phyloP scores from a whole-genome alignment of 2,797 vertebrate genomes.

The Apogon talboti region DNA sequence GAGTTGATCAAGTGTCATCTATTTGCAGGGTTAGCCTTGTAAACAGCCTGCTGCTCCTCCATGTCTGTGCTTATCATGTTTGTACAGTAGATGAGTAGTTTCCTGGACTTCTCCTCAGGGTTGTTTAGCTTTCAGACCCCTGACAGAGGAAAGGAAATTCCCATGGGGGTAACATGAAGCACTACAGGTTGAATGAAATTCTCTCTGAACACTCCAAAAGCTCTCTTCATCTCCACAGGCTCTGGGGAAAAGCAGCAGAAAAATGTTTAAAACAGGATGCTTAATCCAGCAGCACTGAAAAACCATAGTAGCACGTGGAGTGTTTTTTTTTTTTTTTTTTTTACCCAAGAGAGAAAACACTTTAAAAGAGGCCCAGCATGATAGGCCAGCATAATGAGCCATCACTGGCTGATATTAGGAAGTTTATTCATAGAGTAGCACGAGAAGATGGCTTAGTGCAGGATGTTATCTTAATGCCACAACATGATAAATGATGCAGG shows the following conservation, averaged over 20 bases:
- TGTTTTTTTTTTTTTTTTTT: slow-evolving; percentile 38
- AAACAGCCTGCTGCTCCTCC: slow-evolving; percentile 64
- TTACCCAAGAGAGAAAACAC: slow-evolving; percentile 74
- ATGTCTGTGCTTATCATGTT: slow-evolving; percentile 67
- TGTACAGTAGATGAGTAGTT: slow-evolving; percentile 73
- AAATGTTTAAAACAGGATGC: slow-evolving; percentile 71
- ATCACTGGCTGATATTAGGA: slow-evolving; percentile 76
- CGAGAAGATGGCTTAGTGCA: slow-evolving; percentile 66
- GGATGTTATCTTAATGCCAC: slow-evolving; percentile 78
- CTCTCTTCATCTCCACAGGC: slow-evolving; percentile 72
- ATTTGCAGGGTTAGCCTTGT: slow-evolving; percentile 51
- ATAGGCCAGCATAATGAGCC: slow-evolving; percentile 77
- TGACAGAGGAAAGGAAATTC: slow-evolving; percentile 63
- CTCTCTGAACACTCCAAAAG: slow-evolving; percentile 74
- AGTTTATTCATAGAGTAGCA: slow-evolving; percentile 74
- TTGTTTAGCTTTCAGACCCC: slow-evolving; percentile 77
- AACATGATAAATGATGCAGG: slow-evolving; percentile 78
- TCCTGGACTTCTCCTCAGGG: slow-evolving; percentile 64
- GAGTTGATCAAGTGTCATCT: slow-evolving; percentile 49
- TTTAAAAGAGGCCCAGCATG: slow-evolving; percentile 68
- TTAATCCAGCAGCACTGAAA: slow-evolving; percentile 69
- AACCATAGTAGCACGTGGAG: slow-evolving; percentile 38
- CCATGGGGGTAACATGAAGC: slow-evolving; percentile 64
- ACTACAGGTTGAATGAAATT: slow-evolving; percentile 78
- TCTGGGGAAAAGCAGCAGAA: slow-evolving; percentile 61